These are phyloP conservation scores for Exephanes ischioxanthus DNA, from an alignment of 2,888 invertebrate species.

Conservation along the genomic window DNA sequence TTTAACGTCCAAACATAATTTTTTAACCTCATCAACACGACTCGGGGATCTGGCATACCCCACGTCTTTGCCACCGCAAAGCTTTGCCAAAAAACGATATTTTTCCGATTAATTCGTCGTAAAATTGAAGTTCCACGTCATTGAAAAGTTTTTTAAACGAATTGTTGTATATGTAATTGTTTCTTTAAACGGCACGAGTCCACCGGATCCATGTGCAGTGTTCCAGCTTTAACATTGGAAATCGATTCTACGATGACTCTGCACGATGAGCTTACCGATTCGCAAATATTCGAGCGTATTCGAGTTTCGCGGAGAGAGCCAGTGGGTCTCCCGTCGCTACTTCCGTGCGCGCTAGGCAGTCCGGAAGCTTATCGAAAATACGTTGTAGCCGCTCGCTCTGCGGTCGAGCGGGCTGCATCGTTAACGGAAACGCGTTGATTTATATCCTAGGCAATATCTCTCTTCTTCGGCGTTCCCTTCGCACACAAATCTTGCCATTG, in stretches of 20 bases:
- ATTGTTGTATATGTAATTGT: too few species aligned
- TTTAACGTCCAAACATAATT: too few species aligned
- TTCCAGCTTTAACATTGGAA: not conserved
- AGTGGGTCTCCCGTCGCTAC: constrained; percentile 11
- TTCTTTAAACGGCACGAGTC: too few species aligned
- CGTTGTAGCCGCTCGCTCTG: constrained; percentile 35
- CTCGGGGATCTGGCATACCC: too few species aligned
- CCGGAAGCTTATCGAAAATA: constrained; percentile 64
- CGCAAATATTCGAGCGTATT: not conserved
- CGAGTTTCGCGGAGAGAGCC: not conserved
- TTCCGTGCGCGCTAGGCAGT: constrained; percentile 18
- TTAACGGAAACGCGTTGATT: constrained; percentile 52
- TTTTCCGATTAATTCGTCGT: too few species aligned
- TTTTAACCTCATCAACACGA: too few species aligned
- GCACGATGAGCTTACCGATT: not conserved
- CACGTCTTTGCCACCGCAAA: too few species aligned
- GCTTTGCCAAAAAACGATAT: too few species aligned
- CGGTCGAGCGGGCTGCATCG: constrained; percentile 11
- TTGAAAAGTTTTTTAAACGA: too few species aligned
- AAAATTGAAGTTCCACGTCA: too few species aligned
- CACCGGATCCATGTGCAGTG: too few species aligned
- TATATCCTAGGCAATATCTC: constrained; percentile 29
- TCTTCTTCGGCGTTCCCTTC: not conserved
- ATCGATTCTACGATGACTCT: not conserved
- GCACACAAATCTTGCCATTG: constrained; percentile 26